A percentile compares a stretch with the other conserved stretches of the same genome.
Evolutionary conservation across 2,113 vertebrate species (phyloP).

Genomic region (Cinclus mexicanus): DNA sequence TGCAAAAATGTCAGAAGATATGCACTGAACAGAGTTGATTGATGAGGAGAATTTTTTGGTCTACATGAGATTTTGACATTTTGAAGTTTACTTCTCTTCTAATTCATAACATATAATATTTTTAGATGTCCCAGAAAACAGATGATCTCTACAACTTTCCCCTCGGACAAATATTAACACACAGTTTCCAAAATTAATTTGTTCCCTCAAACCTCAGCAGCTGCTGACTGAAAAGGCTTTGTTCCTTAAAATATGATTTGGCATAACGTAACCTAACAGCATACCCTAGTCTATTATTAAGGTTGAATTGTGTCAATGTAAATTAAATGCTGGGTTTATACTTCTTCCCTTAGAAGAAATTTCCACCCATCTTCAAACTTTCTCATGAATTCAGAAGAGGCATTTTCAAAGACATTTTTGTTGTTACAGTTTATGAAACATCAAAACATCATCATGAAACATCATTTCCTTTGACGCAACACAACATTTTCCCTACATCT

Average conservation of each 20-base stretch:
- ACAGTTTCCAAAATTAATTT: constrained; percentile 14
- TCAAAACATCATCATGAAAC: not conserved
- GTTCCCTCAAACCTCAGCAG: constrained; percentile 3
- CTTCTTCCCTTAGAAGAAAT: not conserved
- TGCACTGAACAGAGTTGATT: not conserved
- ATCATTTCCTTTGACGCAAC: no score
- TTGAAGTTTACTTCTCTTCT: not conserved
- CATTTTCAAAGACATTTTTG: not conserved
- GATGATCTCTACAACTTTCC: not conserved
- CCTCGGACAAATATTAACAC: not conserved
- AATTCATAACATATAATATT: not conserved
- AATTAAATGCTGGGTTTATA: not conserved
- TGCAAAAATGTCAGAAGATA: not conserved
- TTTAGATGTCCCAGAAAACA: constrained; percentile 16
- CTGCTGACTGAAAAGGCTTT: not conserved
- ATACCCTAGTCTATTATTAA: not conserved
- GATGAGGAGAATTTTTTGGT: not conserved
- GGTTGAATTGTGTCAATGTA: not conserved
- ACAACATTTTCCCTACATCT: not conserved
- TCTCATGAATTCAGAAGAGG: not conserved
- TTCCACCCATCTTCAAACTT: not conserved
- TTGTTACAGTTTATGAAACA: not conserved
- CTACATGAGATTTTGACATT: not conserved
- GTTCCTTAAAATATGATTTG: not conserved
- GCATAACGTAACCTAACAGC: not conserved